Base-by-base conservation (phyloP, 2,888 invertebrate species). In the Hyalella azteca region DNA sequence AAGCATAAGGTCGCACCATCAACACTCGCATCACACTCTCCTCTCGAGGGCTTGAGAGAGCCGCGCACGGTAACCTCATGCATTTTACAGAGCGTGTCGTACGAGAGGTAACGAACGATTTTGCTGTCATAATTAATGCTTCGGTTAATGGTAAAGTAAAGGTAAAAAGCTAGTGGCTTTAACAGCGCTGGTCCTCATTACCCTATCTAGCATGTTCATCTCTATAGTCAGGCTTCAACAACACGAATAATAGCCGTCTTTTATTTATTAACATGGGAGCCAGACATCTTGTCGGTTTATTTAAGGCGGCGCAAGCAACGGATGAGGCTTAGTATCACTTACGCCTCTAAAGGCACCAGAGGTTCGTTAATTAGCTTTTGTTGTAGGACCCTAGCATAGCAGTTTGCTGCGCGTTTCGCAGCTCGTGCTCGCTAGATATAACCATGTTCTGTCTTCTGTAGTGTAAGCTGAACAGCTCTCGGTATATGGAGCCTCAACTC, bases 191-290 rank as follows among this genome's bases (percentile, higher is more conserved):
- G 66, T 36, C 32, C 66, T 66, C 66, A 66, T 66, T 66, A 66
- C 66, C 66, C 66, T 66, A 66, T 66, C 66, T 66, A n/a, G 66
- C 66, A 36, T 66, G 66, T 66, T 66, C 66, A 66, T 66, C 66
- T n/a, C n/a, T 36, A 36, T 66, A 19, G 66, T n/a, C 36, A n/a
- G 66, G 66, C 66, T 66, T 66, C 66, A 66, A 66, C 66, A 36
- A 29, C 66, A 66, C 66, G 66, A 66, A 66, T 66, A 32, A 66
- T 66, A 66, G 66, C 66, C 66, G 36, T 66, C 66, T 32, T 66
- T 66, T 66, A 66, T 66, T 66, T 66, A 66, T 66, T 66, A 66
- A 66, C 66, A 66, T 66, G 66, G 66, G 66, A 66, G 66, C 66
- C 36, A 66, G 66, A 66, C 66, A 66, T 66, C 66, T 66, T 66